Percentiles rank a stretch among this genome's conserved stretches.
phyloP scores from a whole-genome alignment of 2,888 invertebrate genomes.

The Miltochrista miniata region DNA sequence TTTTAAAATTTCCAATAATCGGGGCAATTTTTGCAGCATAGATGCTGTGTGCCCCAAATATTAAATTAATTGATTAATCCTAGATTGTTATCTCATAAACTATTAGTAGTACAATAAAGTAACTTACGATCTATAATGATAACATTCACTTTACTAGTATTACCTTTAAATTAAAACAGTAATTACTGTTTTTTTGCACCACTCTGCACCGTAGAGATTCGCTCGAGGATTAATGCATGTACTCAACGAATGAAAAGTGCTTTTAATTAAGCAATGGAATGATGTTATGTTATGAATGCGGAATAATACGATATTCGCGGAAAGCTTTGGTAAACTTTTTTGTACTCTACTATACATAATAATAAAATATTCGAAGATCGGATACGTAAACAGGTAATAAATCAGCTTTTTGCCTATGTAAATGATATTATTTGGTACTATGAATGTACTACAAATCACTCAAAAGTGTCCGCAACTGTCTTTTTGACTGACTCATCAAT shows the following conservation, averaged over 20 bases:
- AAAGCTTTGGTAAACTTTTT: not conserved
- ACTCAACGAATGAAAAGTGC: not conserved
- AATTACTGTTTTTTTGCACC: not conserved
- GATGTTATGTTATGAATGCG: not conserved
- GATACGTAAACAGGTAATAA: conserved; percentile 1
- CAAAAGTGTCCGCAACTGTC: conserved; percentile 4
- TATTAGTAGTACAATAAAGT: too few relatives aligned
- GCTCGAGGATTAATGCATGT: not conserved
- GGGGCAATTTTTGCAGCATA: too few relatives aligned
- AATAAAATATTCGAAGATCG: not conserved
- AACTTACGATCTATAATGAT: too few relatives aligned
- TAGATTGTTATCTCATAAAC: too few relatives aligned
- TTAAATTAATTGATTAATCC: too few relatives aligned
- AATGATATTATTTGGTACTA: not conserved
- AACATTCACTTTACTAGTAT: too few relatives aligned
- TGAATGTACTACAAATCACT: conserved; percentile 9
- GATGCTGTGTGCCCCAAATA: too few relatives aligned
- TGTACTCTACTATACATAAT: not conserved
- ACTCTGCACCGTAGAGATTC: not conserved
- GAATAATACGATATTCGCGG: not conserved
- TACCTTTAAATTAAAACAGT: not conserved
- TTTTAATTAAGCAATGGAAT: conserved; percentile 1
- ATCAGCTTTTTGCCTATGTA: conserved; percentile 3
- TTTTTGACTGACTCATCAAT: not conserved
- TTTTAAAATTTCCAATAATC: too few relatives aligned